A percentile compares a stretch with the other conserved stretches of the same genome.
These are phyloP conservation scores for Oceanites oceanicus DNA, from an alignment of 2,113 vertebrate species.

Conservation along the genomic window DNA sequence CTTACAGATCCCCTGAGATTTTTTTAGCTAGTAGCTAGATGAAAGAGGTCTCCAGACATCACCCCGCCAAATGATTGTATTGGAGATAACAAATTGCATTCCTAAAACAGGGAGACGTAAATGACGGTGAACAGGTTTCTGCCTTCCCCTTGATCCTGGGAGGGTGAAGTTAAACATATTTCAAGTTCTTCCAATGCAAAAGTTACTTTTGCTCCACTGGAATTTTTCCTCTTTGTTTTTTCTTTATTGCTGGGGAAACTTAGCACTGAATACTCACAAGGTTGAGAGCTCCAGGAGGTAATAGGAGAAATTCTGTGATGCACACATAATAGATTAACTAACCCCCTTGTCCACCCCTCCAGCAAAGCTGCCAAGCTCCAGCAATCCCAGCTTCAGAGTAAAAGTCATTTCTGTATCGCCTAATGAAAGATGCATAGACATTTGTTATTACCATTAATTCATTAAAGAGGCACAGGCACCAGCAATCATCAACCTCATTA, in stretches of 20 bases:
- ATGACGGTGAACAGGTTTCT: background rate
- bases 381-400: background rate
- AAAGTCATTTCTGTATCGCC: background rate
- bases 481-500: conserved; percentile 28
- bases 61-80: background rate
- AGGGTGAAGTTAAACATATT: background rate
- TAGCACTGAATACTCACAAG: background rate
- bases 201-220: background rate
- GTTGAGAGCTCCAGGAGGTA: background rate
- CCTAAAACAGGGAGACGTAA: background rate
- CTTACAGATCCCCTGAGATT: background rate
- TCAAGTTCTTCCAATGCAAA: background rate
- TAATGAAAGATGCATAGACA: conserved; percentile 7
- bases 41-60: background rate
- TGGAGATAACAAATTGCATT: background rate
- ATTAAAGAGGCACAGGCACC: conserved; percentile 4
- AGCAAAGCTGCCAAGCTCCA: conserved; percentile 14
- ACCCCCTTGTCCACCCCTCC: background rate
- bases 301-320: background rate
- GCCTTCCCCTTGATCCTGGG: background rate
- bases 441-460: conserved; percentile 31
- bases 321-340: background rate
- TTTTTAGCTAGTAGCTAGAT: background rate
- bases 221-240: background rate
- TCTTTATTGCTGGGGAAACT: background rate